phyloP scores from a whole-genome alignment of 2,113 vertebrate genomes.

The Brachypteracias leptosomus region DNA sequence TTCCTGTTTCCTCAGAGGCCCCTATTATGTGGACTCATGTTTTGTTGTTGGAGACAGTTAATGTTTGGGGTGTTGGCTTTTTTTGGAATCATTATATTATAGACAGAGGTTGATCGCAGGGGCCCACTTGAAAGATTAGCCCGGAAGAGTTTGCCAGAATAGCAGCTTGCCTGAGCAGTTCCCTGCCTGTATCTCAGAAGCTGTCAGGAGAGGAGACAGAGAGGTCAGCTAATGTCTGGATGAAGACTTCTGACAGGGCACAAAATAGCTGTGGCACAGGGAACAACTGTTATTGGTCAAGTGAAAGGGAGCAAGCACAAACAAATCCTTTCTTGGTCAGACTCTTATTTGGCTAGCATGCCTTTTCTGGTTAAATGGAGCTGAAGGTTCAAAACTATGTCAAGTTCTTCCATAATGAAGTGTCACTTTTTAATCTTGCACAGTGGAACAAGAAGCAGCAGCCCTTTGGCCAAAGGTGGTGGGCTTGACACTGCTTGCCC shows the following conservation, averaged over 20 bases:
- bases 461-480: neutral
- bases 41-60: neutral
- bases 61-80: neutral
- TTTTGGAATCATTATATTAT: neutral
- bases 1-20: no score
- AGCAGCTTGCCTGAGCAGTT: neutral
- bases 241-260: neutral
- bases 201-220: neutral
- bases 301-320: fast-evolving
- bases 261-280: fast-evolving
- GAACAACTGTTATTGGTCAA: neutral
- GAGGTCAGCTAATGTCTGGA: neutral
- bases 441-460: neutral
- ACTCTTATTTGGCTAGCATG: neutral
- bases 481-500: neutral
- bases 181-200: neutral
- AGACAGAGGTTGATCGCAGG: neutral
- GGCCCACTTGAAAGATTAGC: neutral
- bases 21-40: fast-evolving
- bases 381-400: neutral
- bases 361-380: neutral
- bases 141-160: neutral
- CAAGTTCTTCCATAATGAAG: neutral
- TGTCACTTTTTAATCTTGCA: neutral
- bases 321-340: neutral